A percentile compares a stretch with the other conserved stretches of the same genome.
Evolutionary conservation across 2,797 vertebrate species (phyloP).

Genomic region (Phoxinus dragarum): DNA sequence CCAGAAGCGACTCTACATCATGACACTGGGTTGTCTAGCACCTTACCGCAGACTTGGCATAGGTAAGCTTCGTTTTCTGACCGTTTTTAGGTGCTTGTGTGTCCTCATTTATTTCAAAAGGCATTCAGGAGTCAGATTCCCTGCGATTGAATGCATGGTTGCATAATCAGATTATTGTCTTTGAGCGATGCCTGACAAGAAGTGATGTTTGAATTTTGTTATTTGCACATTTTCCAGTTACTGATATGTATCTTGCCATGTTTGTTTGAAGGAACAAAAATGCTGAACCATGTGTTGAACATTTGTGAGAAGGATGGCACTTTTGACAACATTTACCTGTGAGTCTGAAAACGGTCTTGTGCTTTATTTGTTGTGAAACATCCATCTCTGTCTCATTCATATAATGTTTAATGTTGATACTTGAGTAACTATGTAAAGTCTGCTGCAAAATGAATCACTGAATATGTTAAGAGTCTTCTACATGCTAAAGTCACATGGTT

Average conservation of each 20-base stretch:
- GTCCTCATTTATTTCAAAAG: not conserved
- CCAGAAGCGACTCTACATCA: conserved; percentile 99
- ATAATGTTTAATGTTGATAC: conserved; percentile 22
- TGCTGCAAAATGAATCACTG: not conserved
- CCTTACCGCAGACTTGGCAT: conserved; percentile 99
- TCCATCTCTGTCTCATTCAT: conserved; percentile 28
- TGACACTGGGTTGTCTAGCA: conserved; percentile 98
- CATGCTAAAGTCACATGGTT: not conserved
- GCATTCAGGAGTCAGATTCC: not conserved
- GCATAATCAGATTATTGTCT: conserved; percentile 22
- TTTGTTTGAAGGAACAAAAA: conserved; percentile 90
- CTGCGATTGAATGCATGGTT: not conserved
- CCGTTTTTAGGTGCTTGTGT: not conserved
- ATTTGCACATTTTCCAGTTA: conserved; percentile 5
- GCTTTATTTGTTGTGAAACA: conserved; percentile 14
- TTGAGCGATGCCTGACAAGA: not conserved
- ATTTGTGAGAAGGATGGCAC: conserved; percentile 99
- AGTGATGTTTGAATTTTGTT: conserved; percentile 17
- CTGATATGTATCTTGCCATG: conserved; percentile 23
- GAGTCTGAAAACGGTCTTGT: conserved; percentile 70
- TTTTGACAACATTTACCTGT: conserved; percentile 99
- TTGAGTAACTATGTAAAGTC: not conserved
- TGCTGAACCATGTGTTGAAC: conserved; percentile 99
- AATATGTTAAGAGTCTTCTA: not conserved
- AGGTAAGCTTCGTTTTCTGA: conserved; percentile 77